Evolutionary conservation across 2,797 vertebrate species (phyloP).

Genomic region (Pelodytes ibericus): DNA sequence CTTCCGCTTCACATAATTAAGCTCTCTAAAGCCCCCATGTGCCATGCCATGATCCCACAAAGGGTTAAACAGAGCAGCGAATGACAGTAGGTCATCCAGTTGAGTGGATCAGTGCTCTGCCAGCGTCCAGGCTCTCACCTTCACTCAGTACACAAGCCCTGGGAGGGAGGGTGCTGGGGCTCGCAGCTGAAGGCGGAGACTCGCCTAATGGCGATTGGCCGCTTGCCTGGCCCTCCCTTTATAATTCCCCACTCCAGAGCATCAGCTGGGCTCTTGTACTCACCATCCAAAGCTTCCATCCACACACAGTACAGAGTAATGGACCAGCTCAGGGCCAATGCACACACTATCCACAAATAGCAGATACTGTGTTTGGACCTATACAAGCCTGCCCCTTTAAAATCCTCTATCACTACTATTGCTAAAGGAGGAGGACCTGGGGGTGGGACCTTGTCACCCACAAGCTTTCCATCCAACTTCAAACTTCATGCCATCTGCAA

Average conservation of each 20-base stretch:
- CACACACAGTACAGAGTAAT: constrained; percentile 65
- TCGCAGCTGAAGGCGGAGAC: constrained; percentile 87
- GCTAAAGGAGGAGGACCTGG: constrained; percentile 64
- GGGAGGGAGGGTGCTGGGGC: constrained; percentile 85
- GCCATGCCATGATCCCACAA: no score
- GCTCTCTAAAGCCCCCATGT: no score
- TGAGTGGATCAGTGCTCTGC: constrained; percentile 69
- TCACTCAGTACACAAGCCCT: constrained; percentile 70
- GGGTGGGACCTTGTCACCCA: constrained; percentile 40
- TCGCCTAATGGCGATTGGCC: constrained; percentile 90
- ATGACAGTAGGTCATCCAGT: background rate
- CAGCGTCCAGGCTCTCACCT: constrained; percentile 75
- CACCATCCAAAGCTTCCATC: constrained; percentile 84
- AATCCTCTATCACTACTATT: constrained; percentile 59
- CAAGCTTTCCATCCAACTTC: constrained; percentile 25
- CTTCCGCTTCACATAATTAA: no score
- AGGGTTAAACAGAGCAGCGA: background rate
- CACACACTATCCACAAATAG: constrained; percentile 65
- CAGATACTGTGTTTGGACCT: constrained; percentile 65
- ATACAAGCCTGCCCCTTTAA: constrained; percentile 64
- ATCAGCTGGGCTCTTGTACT: constrained; percentile 86
- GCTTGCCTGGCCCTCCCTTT: constrained; percentile 90
- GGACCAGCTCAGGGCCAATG: constrained; percentile 72
- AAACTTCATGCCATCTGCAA: background rate
- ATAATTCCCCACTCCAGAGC: constrained; percentile 87